Evolutionary conservation across 2,888 invertebrate species (phyloP), one percentile per base, ranked within the genome.

Genomic region (Pachycephus smyrnensis): DNA sequence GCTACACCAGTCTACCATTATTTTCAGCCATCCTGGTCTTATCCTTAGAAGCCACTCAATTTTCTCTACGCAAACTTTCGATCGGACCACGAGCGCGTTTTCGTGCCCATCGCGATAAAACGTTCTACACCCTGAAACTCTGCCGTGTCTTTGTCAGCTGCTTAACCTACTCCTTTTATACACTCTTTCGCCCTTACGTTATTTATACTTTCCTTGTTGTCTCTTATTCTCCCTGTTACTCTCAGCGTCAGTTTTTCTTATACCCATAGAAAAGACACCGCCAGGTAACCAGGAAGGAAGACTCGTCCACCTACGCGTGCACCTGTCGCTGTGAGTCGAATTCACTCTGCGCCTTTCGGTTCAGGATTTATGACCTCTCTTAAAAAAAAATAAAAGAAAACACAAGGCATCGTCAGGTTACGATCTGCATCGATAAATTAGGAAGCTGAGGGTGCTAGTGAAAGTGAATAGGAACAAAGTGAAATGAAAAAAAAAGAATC

Each of bases 291-390:
- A 55, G 55, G 55, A 55, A 55, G 55, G 23, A 55, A 55, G 23
- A 55, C 23, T 55, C 55, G 55, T 55, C 55, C 55, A 55, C 55
- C 55, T 33, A 74, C 74, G 74, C 74, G 35, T 32, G 12, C 74
- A 74, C 74, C 74, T 74, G 74, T 74, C 74, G 55, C 55, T 9
- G 23, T 55, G 55, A 55, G 55, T 55, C 55, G 55, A 55, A 23
- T 23, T 55, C 55, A 55, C 55, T 55, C 2, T 23, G 55, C 55
- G 23, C 23, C 55, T 55, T 23, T 33, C 36, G 30, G 30, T 30
- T 23, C n/a, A 3, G 3, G 71, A 71, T 71, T 71, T 71, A 71
- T 71, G 71, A 33, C 23, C 12, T 71, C 31, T 30, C 71, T 33
- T 1, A 71, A 30, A 33, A 12, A 71, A 33, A 71, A 33, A 12